Evolutionary conservation across 2,888 invertebrate species (phyloP).

Genomic region (Trilocha varians): DNA sequence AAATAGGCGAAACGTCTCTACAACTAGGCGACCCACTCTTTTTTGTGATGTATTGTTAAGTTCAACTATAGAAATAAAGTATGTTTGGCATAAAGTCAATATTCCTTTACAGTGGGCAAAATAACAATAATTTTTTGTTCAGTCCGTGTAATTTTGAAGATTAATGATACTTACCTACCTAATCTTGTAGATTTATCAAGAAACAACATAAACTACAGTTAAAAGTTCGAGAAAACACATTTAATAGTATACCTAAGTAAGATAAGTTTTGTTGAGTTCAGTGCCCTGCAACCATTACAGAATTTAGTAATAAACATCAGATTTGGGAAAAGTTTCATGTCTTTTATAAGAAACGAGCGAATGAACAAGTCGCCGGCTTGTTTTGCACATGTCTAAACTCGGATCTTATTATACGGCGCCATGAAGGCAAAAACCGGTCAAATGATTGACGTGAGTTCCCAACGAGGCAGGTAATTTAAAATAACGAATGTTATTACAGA

Average conservation of each 20-base stretch:
- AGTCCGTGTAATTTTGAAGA: too few relatives aligned
- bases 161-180: too few relatives aligned
- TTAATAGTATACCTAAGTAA: too few relatives aligned
- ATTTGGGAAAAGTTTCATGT: too few relatives aligned
- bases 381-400: conserved; percentile 12
- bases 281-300: too few relatives aligned
- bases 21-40: conserved; percentile 24
- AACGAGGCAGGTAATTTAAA: conserved; percentile 27
- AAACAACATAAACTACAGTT: too few relatives aligned
- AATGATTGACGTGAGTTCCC: conserved; percentile 30
- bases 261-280: too few relatives aligned
- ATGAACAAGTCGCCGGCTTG: conserved; percentile 1
- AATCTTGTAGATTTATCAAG: too few relatives aligned
- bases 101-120: conserved; percentile 3
- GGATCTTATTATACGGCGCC: conserved; percentile 36
- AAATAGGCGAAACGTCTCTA: conserved; percentile 30
- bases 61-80: conserved; percentile 20
- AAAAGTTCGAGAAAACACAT: too few relatives aligned
- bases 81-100: conserved; percentile 33
- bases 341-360: neutral
- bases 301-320: too few relatives aligned
- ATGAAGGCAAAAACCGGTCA: conserved; percentile 29
- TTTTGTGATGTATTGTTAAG: conserved; percentile 22
- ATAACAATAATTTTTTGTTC: too few relatives aligned
- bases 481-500: conserved; percentile 32